phyloP scores from a whole-genome alignment of 2,888 invertebrate genomes.

The Watsonalla cultraria region DNA sequence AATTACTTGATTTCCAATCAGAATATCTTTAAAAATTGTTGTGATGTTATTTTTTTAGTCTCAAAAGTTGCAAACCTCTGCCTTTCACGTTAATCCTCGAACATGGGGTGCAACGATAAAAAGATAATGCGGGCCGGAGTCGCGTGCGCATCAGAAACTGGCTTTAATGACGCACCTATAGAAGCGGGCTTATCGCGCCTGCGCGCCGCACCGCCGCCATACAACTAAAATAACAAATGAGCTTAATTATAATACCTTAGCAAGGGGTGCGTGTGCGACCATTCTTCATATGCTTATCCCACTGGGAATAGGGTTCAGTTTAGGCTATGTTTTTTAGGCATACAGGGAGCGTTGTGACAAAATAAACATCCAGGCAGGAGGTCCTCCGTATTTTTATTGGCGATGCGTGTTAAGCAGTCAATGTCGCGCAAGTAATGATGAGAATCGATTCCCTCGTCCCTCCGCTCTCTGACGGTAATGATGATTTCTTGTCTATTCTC shows the following conservation, averaged over 20 bases:
- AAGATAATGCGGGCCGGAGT: constrained; percentile 71
- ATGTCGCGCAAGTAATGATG: constrained; percentile 66
- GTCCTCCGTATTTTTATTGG: constrained; percentile 66
- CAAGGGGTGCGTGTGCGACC: constrained; percentile 37
- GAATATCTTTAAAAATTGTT: no score
- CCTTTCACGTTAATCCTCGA: constrained; percentile 51
- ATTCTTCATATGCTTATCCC: background rate
- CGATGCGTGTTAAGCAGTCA: constrained; percentile 58
- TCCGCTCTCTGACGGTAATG: constrained; percentile 34
- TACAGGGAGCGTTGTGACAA: constrained; percentile 39
- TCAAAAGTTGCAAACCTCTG: constrained; percentile 45
- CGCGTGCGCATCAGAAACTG: constrained; percentile 72
- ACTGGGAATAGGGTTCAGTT: background rate
- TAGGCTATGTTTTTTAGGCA: background rate
- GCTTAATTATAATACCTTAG: constrained; percentile 74
- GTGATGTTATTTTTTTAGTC: no score
- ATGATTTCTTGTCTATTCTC: constrained; percentile 38
- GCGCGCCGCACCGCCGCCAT: constrained; percentile 42
- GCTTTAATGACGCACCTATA: constrained; percentile 73
- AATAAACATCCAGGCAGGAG: constrained; percentile 65
- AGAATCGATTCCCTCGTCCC: constrained; percentile 43
- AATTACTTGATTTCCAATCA: no score
- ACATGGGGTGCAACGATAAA: constrained; percentile 76
- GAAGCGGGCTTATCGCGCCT: constrained; percentile 73
- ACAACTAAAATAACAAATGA: constrained; percentile 63